phyloP scores from a whole-genome alignment of 2,113 vertebrate genomes.

The Spea bombifrons region DNA sequence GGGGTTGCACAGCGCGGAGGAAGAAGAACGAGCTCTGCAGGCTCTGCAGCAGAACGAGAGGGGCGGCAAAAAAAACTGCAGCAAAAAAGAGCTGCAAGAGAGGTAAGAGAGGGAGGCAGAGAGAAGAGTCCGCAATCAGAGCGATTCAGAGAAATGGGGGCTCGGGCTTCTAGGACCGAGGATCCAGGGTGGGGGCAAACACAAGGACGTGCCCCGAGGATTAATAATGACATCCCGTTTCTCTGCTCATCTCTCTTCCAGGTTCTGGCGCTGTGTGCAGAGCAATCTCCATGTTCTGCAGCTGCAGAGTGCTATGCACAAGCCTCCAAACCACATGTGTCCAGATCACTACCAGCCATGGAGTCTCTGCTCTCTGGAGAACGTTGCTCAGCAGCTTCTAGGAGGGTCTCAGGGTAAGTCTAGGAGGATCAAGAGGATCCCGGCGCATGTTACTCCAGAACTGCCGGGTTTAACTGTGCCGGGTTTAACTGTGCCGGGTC shows the following conservation, averaged over 20 bases:
- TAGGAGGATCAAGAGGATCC: no score
- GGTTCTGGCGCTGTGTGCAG: slow-evolving; percentile 61
- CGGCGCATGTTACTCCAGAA: no score
- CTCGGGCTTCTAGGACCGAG: no score
- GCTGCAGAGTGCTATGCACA: slow-evolving; percentile 48
- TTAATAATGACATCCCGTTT: no score
- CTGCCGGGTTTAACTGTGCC: no score
- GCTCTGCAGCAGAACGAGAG: slow-evolving; percentile 51
- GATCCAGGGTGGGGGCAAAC: not conserved
- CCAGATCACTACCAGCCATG: slow-evolving; percentile 73
- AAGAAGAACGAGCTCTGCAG: slow-evolving; percentile 57
- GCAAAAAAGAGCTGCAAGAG: slow-evolving; percentile 59
- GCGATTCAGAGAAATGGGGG: not conserved
- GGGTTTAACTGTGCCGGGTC: no score
- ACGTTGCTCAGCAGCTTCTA: slow-evolving; percentile 61
- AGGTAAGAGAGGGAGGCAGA: slow-evolving; percentile 63
- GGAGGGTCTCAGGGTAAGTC: slow-evolving; percentile 13
- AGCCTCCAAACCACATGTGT: not conserved
- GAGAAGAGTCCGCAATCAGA: not conserved
- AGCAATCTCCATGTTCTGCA: slow-evolving; percentile 76
- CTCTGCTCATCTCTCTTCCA: slow-evolving; percentile 25
- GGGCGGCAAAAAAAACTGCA: slow-evolving; percentile 48
- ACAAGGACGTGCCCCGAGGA: no score
- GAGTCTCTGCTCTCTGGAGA: slow-evolving; percentile 61
- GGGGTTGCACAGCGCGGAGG: slow-evolving; percentile 60